Evolutionary conservation across 2,888 invertebrate species (phyloP), one percentile per base, ranked within the genome.

Genomic region (Dusona sp.): DNA sequence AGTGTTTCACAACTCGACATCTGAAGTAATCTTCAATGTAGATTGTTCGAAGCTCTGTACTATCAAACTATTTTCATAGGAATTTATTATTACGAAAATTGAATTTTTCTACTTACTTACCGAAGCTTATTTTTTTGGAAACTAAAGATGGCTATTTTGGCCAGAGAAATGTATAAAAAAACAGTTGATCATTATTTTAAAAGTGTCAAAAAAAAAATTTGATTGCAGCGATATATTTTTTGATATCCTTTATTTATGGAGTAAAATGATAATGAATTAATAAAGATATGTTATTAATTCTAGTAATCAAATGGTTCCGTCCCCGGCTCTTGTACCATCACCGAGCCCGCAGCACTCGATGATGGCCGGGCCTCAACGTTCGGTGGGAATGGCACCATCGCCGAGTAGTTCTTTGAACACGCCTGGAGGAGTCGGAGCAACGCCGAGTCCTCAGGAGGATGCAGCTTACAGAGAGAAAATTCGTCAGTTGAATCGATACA

Each of bases 391-490:
- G 95, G 97, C 96, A 3, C 96, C 97, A 13, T 98, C 98, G n/a
- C 98, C 98, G 0, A 97, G 97, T 54, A 96, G 97, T 45, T 97
- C 97, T 0, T 95, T 98, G 25, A 98, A 98, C 94, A 98, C 98
- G 0, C 98, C 98, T 0, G 95, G 94, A 45, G 94, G 94, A 57
- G 93, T 95, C 83, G 93, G 93, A 13, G 91, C 96, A 22, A 95
- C 95, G 0, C 96, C 96, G 79, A 96, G 97, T 92, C 97, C 97
- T 0, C 96, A 96, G 88, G 99, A 99, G 90, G 99, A 99, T 91
- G 98, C 98, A 80, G 97, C 97, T 0, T 99, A 99, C 93, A 95
- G 98, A 79, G 99, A 99, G 92, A 99, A 99, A 94, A 97, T 99
- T 85, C 96, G 98, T 45, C 98, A 99, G 92, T 95, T 99, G 45